Percentiles rank a stretch among this genome's conserved stretches.
Conservation (phyloP, 2,888 invertebrate species). For the Latrodectus hesperus region DNA sequence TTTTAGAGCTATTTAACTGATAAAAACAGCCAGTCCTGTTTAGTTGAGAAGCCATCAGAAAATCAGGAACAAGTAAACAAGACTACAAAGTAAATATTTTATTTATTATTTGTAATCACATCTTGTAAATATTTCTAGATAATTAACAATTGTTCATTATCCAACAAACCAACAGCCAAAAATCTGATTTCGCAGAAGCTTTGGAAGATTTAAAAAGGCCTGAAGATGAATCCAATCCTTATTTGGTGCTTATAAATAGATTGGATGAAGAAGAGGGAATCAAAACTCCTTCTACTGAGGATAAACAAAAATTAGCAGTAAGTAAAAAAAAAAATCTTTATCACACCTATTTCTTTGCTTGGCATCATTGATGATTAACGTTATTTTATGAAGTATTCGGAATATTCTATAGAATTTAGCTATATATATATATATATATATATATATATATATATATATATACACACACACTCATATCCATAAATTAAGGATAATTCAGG, state of each 20-base stretch:
- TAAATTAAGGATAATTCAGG: neutral
- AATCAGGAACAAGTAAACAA: no score
- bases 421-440: neutral
- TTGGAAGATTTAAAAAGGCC: slow-evolving; percentile 8
- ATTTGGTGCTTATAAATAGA: slow-evolving; percentile 48
- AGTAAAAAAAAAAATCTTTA: neutral
- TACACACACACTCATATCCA: neutral
- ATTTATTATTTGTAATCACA: no score
- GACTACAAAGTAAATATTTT: no score
- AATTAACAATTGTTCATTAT: no score
- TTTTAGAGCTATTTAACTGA: no score
- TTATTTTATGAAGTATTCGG: neutral
- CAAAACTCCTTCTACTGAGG: slow-evolving; percentile 36
- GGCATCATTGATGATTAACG: no score
- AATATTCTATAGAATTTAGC: neutral
- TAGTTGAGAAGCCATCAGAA: no score
- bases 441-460: neutral
- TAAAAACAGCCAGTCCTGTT: no score
- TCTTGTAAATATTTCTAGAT: no score
- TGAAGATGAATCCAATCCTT: slow-evolving; percentile 20
- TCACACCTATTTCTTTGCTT: neutral
- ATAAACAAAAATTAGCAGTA: slow-evolving; percentile 46
- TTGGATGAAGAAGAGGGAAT: slow-evolving; percentile 56
- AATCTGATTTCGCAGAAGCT: no score
- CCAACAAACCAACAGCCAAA: no score